Evolutionary conservation across 2,888 invertebrate genomes (phyloP), one percentile per base, ranked within the genome.

Genomic region (Drosophila cracens): DNA sequence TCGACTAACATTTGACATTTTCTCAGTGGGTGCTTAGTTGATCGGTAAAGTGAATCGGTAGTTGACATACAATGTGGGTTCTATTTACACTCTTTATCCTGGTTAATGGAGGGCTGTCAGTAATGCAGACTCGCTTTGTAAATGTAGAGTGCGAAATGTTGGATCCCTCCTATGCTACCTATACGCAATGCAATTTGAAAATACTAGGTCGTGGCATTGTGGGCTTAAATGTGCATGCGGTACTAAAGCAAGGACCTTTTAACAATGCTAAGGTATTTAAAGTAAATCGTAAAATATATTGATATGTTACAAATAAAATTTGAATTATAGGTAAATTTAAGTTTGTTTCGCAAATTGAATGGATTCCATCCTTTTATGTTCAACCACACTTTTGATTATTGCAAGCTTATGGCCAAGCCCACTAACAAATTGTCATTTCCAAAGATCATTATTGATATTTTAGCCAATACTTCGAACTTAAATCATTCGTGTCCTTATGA

Each of bases 401-500:
- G 74, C 29, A 38, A 64, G 4, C 33, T 46, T 7, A 51, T 66
- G 46, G 29, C 40, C 2, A 38, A 36, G 6, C 0, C 11, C 0
- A 18, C n/a, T 10, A 0, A 0, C 0, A 25, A 21, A 43, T 11
- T 68, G 2, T 49, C 74, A 0, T 61, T 72, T 49, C 3, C 1
- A 11, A 48, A 18, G 21, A 18, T 72, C 0, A 0, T 72, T 0
- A 0, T 1, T 0, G 49, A 53, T 25, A 0, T 0, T 2, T 0
- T 74, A 2, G 0, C 1, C 1, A 18, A 6, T 1, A 4, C 6
- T 2, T 57, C 74, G 0, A 74, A 72, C 46, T 6, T 72, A 2
- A 64, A 74, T 38, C 72, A 68, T 21, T 21, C 63, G 1, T 72
- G 74, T 33, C 72, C 71, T 1, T 72, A 64, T 49, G 34, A 10